Conservation (phyloP, 2,113 vertebrate species). For the Vulpes vulpes region DNA sequence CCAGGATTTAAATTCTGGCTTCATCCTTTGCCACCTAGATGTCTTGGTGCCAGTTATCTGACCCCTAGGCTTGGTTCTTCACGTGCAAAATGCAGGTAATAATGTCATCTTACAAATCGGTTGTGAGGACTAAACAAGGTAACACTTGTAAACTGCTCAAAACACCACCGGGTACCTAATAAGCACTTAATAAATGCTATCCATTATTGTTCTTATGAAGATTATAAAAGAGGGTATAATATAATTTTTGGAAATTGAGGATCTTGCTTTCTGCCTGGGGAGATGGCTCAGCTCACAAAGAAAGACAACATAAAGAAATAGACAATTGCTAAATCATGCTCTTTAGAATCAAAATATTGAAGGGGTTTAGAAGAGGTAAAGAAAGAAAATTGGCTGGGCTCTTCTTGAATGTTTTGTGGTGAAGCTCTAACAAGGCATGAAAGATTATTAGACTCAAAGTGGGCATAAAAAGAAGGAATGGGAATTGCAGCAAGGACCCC, state of each 20-base stretch:
- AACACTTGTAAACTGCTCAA: neutral
- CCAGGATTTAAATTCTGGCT: neutral
- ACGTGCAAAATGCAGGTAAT: neutral
- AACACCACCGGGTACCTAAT: neutral
- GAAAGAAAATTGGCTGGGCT: neutral
- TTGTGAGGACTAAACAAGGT: neutral
- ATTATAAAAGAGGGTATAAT: neutral
- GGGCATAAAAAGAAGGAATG: neutral
- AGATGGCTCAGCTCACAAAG: neutral
- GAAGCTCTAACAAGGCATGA: neutral
- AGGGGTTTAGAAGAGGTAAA: conserved; percentile 11
- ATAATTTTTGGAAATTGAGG: conserved; percentile 36
- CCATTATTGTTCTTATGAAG: neutral
- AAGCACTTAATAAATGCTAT: conserved; percentile 24
- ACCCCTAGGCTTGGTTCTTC: neutral
- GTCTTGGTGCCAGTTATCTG: neutral
- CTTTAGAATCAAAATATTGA: neutral
- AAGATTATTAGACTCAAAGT: neutral
- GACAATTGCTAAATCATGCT: neutral
- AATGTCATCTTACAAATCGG: neutral
- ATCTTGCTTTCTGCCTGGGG: conserved; percentile 5
- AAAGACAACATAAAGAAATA: neutral
- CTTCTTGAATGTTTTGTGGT: neutral
- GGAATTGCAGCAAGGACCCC: neutral
- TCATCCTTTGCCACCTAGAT: neutral